Conservation (phyloP, 2,888 invertebrate genomes). For the Aelia acuminata region DNA sequence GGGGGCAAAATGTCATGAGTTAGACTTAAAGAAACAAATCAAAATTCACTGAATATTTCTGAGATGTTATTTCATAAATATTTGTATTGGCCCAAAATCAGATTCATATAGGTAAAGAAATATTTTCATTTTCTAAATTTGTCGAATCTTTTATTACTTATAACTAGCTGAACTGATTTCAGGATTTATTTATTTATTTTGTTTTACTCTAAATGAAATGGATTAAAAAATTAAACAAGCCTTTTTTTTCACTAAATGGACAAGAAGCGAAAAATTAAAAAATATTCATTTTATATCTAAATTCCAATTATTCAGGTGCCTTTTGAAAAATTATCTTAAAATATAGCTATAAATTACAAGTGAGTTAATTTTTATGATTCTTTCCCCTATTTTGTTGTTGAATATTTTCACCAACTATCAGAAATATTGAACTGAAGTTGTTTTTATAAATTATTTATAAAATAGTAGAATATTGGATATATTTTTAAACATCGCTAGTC, state of each 20-base stretch:
- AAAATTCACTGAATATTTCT: neutral
- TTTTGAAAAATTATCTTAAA: neutral
- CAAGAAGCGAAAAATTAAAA: too few species aligned
- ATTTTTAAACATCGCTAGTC: too few species aligned
- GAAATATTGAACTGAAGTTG: neutral
- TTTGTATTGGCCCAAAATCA: neutral
- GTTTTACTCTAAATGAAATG: neutral
- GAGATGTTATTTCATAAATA: neutral
- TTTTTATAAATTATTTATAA: too few species aligned
- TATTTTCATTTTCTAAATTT: neutral
- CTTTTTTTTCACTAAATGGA: neutral
- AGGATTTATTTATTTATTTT: neutral
- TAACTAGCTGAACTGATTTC: neutral
- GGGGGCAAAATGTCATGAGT: neutral
- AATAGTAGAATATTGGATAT: too few species aligned
- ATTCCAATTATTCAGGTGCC: neutral
- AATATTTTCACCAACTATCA: neutral
- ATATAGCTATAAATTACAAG: neutral
- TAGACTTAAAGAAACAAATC: neutral
- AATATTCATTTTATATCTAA: neutral
- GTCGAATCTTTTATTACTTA: neutral
- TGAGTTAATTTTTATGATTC: neutral
- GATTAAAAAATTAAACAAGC: neutral
- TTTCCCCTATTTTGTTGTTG: neutral
- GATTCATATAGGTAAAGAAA: neutral